Evolutionary conservation across 2,113 vertebrate species (phyloP), one percentile per base, ranked within the genome.

Genomic region (Cynopterus brachyotis): DNA sequence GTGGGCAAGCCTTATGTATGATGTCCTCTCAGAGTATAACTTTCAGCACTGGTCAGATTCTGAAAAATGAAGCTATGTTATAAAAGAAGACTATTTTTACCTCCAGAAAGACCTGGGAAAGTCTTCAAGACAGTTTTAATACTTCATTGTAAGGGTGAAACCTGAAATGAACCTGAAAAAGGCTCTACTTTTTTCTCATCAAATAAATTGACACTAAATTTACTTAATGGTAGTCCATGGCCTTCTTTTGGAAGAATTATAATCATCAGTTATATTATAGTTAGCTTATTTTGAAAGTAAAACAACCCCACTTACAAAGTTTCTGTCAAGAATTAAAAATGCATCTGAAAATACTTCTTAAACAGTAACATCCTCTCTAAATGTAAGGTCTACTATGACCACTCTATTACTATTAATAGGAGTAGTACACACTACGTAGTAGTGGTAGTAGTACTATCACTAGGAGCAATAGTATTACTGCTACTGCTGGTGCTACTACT

Each of bases 281-380:
- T 78, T 45, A 64, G 66, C 24, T 92, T 91, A 81, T 8, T 60
- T 78, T 72, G 55, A 96, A 70, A 89, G 69, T 32, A 79, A 96
- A n/a, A 50, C 45, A 78, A 47, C 9, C 59, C 22, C 75, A 57
- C 45, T 80, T 59, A 40, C n/a, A 70, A 76, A 82, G 3, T 64
- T 70, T 45, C 66, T 82, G 16, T 50, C 79, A 69, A 62, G 55
- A 85, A 69, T 60, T 53, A n/a, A n/a, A 26, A 79, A 67, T 72
- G 9, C 19, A 70, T 2, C 8, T 70, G 57, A 40, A 94, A 82
- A 64, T 45, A 60, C 24, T 79, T 70, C 40, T 9, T 24, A 55
- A 80, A 80, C 8, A 10, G 42, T 86, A 60, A 80, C 10, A 40
- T 22, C 69, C 32, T 84, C 62, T 84, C 40, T 62, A 17, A 60